These are phyloP conservation scores for Orchestia grillus DNA, from an alignment of 1,140 invertebrate genomes.

Conservation along the genomic window DNA sequence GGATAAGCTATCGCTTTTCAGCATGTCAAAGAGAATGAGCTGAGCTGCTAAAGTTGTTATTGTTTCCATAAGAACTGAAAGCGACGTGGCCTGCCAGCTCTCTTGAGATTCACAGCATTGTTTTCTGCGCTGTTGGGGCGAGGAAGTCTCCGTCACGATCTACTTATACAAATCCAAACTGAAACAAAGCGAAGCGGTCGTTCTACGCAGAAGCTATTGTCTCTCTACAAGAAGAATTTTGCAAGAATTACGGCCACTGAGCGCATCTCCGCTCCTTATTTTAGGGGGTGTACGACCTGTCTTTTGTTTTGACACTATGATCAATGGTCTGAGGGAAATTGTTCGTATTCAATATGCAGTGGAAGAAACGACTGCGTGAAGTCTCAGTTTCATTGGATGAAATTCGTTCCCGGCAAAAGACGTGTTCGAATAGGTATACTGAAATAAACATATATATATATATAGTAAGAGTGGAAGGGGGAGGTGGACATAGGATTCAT, in stretches of 20 bases:
- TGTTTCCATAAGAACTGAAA: neutral
- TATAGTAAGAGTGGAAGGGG: no score
- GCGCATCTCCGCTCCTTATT: neutral
- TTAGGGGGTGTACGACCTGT: neutral
- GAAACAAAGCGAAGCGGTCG: neutral
- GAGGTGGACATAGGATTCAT: no score
- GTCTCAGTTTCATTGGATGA: neutral
- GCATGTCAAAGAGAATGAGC: neutral
- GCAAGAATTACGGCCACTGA: neutral
- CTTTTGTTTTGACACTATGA: neutral
- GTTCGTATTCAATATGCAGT: neutral
- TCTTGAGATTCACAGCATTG: neutral
- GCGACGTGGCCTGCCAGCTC: neutral
- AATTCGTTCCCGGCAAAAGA: neutral
- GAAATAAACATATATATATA: no score
- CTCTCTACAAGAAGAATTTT: neutral
- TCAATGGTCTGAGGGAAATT: neutral
- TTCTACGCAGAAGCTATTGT: neutral
- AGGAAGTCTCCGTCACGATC: neutral
- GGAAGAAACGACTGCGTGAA: neutral
- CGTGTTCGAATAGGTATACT: no score
- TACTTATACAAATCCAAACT: constrained; percentile 2
- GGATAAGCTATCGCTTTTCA: neutral
- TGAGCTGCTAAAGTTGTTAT: neutral
- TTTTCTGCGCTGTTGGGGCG: neutral